phyloP scores from a whole-genome alignment of 2,113 vertebrate genomes.

The Dicaeum eximium region DNA sequence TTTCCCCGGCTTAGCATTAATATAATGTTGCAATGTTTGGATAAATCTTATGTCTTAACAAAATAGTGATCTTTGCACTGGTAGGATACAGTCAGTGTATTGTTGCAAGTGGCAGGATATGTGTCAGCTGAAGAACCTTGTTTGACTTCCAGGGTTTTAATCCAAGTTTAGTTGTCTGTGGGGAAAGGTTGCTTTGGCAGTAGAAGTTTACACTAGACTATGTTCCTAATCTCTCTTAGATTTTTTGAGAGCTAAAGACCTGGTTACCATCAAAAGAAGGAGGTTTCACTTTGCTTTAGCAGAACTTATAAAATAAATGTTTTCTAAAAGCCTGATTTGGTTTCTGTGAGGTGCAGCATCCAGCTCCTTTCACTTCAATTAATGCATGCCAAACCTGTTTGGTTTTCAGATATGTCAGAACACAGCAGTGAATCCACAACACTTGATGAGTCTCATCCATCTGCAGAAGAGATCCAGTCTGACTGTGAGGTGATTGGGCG shows the following conservation, averaged over 20 bases:
- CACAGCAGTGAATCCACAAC: conserved; percentile 58
- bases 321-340: neutral
- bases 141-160: neutral
- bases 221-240: neutral
- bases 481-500: conserved; percentile 71
- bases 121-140: neutral
- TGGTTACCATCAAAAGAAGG: neutral
- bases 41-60: neutral
- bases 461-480: conserved; percentile 69
- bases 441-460: conserved; percentile 62
- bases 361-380: conserved; percentile 14
- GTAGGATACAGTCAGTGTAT: neutral
- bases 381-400: conserved; percentile 68
- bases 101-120: neutral
- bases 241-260: neutral
- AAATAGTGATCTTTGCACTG: neutral
- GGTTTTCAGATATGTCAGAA: conserved; percentile 78
- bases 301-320: neutral
- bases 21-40: neutral
- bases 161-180: neutral
- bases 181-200: neutral
- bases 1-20: neutral
- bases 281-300: neutral
- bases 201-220: neutral
- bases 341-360: neutral